Evolutionary conservation across 30 jellyfish, hydroid and myxozoan species (phyloP), one percentile per base, ranked within the genome.

Genomic region (Clytia hemisphaerica): DNA sequence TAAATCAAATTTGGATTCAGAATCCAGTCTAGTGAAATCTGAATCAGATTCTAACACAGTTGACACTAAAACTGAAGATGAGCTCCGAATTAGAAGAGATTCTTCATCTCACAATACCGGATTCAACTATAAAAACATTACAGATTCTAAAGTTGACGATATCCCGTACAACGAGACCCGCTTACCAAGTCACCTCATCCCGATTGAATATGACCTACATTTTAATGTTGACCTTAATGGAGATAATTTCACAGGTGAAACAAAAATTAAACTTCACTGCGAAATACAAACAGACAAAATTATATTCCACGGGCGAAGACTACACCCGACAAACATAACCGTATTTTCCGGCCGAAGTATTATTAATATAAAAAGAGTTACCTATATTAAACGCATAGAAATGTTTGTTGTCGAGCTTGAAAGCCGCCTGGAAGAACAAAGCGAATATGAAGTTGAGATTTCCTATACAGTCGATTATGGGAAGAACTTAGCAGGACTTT

Each of bases 271-370:
- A 10, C 37, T 89, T 2, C 54, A 51, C 40, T 89, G 98, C 37
- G 74, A 26, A 24, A 51, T 54, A 35, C 59, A 61, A 26, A 77
- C 98, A 2, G 73, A 76, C 14, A 38, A 54, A 30, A 67, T 89
- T 10, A 64, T 89, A 15, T 89, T 78, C 49, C 98, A 89, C 49
- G 94, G 98, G 31, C 49, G 94, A n/a, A 68, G 64, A 32, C 51
- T 89, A 15, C 46, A 55, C 4, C 25, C 82, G 30, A 65, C 70
- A 5, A 67, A 55, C 33, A 83, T 82, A 0, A 28, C 37, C 45
- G 76, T 82, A 18, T 48, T 76, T 10, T 12, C 76, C 16, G 67
- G 71, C 14, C 37, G 45, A 0, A 83, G 29, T 30, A 73, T 70
- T n/a, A 40, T 69, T 15, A 59, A 33, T 30, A 53, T 64, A 16